Percentiles rank a stretch among this genome's conserved stretches.
Evolutionary conservation across 2,113 vertebrate genomes (phyloP).

Genomic region (Ursus arctos): DNA sequence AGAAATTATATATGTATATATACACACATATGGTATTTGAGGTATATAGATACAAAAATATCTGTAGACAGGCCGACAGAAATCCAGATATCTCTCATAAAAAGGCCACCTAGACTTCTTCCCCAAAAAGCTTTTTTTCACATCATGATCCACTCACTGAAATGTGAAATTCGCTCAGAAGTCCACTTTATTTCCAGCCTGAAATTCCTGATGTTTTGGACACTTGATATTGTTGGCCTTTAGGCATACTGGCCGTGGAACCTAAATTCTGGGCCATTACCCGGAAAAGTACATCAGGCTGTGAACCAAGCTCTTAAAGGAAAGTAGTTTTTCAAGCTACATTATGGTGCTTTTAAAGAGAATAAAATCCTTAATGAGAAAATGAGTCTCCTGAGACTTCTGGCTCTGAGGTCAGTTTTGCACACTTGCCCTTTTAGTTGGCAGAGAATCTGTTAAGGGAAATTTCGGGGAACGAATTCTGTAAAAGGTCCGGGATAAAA

Average conservation of each 20-base stretch:
- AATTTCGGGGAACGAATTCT: slow-evolving; percentile 24
- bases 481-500: slow-evolving; percentile 62
- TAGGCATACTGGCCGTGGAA: slow-evolving; percentile 56
- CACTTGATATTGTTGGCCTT: slow-evolving; percentile 44
- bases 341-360: slow-evolving; percentile 73
- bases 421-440: slow-evolving; percentile 45
- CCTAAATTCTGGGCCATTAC: slow-evolving; percentile 63
- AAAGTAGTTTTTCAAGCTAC: slow-evolving; percentile 74
- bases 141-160: not conserved
- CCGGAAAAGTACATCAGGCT: slow-evolving; percentile 44
- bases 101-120: not conserved
- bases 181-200: slow-evolving; percentile 53
- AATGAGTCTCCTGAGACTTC: slow-evolving; percentile 62
- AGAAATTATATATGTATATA: not conserved
- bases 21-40: not conserved
- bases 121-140: not conserved
- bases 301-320: slow-evolving; percentile 67
- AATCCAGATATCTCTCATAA: not conserved
- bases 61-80: not conserved
- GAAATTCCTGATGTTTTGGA: slow-evolving; percentile 4
- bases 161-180: slow-evolving; percentile 66
- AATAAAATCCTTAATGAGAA: slow-evolving; percentile 79
- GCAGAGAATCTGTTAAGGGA: slow-evolving; percentile 45
- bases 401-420: slow-evolving; percentile 62
- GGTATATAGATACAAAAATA: not conserved